Evolutionary conservation across 2,113 vertebrate genomes (phyloP).

Genomic region (Semnornis frantzii): DNA sequence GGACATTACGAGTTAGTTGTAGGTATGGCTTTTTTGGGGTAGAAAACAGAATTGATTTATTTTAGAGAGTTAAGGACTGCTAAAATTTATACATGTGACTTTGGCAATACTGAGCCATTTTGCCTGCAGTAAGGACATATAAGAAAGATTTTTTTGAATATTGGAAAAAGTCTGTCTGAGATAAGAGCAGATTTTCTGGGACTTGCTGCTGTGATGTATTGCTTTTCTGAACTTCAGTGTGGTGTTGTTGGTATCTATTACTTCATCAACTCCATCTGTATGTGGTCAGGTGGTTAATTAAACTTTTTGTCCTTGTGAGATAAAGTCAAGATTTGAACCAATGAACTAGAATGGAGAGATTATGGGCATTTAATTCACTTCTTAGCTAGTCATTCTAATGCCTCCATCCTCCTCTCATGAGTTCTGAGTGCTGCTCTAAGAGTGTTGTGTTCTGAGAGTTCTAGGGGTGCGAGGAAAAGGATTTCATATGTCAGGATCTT

Average conservation of each 20-base stretch:
- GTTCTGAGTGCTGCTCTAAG: neutral
- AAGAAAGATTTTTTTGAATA: neutral
- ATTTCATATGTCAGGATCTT: neutral
- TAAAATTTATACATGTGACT: neutral
- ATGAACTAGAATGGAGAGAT: neutral
- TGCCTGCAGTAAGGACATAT: neutral
- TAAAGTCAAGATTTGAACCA: neutral
- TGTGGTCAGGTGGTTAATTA: neutral
- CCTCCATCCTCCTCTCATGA: accelerated
- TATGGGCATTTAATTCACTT: neutral
- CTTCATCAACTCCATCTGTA: neutral
- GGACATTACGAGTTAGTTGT: neutral
- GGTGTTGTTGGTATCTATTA: neutral
- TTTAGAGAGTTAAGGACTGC: neutral
- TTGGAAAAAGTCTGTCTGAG: neutral
- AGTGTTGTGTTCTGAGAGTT: neutral
- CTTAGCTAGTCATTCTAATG: neutral
- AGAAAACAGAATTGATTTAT: neutral
- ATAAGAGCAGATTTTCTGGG: neutral
- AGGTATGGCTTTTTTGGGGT: neutral
- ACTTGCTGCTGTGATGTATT: neutral
- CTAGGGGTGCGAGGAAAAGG: neutral
- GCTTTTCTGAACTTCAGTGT: neutral
- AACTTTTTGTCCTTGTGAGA: neutral
- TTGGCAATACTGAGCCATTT: neutral